These are phyloP conservation scores for Eubucco bourcierii DNA, from an alignment of 2,113 vertebrate species.

Conservation along the genomic window DNA sequence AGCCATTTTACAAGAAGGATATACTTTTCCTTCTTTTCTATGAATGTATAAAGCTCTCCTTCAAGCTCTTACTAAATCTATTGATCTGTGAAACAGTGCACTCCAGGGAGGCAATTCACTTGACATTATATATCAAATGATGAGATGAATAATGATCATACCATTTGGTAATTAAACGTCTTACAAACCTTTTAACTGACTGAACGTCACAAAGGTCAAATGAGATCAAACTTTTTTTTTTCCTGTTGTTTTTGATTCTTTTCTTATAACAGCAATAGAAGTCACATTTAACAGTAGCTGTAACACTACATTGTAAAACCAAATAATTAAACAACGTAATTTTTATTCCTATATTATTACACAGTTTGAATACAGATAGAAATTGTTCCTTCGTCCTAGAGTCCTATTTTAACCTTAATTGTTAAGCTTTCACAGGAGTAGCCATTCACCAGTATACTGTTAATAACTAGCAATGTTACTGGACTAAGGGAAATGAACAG, in stretches of 20 bases:
- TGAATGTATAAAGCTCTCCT: slow-evolving; percentile 80
- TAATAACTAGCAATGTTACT: neutral
- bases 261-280: slow-evolving; percentile 44
- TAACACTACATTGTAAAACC: neutral
- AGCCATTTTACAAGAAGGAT: slow-evolving; percentile 65
- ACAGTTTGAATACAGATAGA: neutral
- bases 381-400: neutral
- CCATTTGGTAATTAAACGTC: slow-evolving; percentile 96
- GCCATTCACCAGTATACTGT: neutral
- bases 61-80: slow-evolving; percentile 89
- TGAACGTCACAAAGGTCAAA: slow-evolving; percentile 85
- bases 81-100: slow-evolving; percentile 95
- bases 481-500: neutral
- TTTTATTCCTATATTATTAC: neutral
- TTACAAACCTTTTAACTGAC: slow-evolving; percentile 95
- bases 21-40: slow-evolving; percentile 66
- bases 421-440: slow-evolving; percentile 14
- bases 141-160: slow-evolving; percentile 95
- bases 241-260: slow-evolving; percentile 64
- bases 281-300: slow-evolving; percentile 6
- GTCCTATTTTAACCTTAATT: slow-evolving; percentile 4
- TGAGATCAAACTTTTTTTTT: slow-evolving; percentile 80
- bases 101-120: slow-evolving; percentile 92
- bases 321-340: slow-evolving; percentile 14
- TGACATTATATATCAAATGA: slow-evolving; percentile 95